A percentile compares a stretch with the other conserved stretches of the same genome.
Evolutionary conservation across 2,797 vertebrate species (phyloP).

Genomic region (Microchirus variegatus): DNA sequence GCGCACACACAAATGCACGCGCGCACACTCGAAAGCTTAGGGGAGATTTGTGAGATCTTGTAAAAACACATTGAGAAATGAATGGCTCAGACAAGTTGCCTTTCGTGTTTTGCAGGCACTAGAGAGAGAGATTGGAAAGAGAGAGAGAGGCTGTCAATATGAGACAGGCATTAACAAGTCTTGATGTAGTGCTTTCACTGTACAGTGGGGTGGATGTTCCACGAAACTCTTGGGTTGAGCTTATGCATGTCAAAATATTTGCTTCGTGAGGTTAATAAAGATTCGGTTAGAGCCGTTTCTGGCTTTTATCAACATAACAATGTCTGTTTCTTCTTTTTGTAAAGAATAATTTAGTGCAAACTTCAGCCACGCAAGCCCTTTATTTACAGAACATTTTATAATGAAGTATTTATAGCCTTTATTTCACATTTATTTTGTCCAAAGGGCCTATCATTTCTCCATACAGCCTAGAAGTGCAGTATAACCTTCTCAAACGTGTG

Average conservation of each 20-base stretch:
- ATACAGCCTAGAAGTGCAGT: too few relatives aligned
- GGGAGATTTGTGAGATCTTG: slow-evolving; percentile 73
- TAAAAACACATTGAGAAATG: slow-evolving; percentile 65
- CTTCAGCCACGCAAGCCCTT: too few relatives aligned
- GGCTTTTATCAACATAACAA: too few relatives aligned
- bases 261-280: slow-evolving; percentile 18
- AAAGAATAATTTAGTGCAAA: neutral
- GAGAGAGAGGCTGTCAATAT: slow-evolving; percentile 42
- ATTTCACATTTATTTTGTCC: neutral
- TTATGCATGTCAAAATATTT: slow-evolving; percentile 58
- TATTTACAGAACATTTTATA: neutral
- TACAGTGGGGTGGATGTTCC: slow-evolving; percentile 35
- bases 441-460: too few relatives aligned
- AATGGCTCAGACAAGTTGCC: slow-evolving; percentile 61
- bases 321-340: too few relatives aligned
- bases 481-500: too few relatives aligned
- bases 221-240: slow-evolving; percentile 30
- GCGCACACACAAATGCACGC: neutral
- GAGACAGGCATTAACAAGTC: slow-evolving; percentile 59
- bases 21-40: slow-evolving; percentile 50
- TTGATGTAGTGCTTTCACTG: slow-evolving; percentile 33
- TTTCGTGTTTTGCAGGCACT: slow-evolving; percentile 42
- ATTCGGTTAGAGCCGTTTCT: too few relatives aligned
- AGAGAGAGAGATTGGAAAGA: slow-evolving; percentile 5
- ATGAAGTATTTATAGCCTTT: neutral